Conservation (phyloP, 1,140 invertebrate species). For the Dinoponera quadriceps region DNA sequence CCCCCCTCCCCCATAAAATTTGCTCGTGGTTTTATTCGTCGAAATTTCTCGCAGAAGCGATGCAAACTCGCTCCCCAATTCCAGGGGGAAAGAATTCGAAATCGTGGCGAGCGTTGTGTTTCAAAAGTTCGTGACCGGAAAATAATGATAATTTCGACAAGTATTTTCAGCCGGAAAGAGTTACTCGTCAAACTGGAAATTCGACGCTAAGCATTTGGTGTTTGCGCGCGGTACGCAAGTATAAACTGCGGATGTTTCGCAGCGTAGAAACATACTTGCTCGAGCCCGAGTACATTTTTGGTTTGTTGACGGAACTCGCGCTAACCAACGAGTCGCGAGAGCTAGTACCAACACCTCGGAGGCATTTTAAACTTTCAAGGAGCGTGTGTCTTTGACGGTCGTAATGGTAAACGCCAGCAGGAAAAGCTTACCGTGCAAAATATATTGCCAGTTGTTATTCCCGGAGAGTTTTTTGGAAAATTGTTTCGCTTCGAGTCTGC, state of each 20-base stretch:
- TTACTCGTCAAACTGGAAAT: background rate
- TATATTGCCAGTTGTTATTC: background rate
- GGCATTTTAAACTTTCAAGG: slow-evolving; percentile 68
- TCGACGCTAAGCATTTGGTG: background rate
- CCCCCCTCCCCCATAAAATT: background rate
- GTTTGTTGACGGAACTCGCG: slow-evolving; percentile 67
- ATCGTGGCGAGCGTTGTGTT: background rate
- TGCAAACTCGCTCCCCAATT: background rate
- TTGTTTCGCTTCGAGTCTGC: background rate
- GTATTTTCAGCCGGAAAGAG: background rate
- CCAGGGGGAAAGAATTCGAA: background rate
- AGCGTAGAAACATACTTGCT: background rate
- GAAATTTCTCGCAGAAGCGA: background rate
- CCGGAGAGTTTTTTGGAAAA: background rate
- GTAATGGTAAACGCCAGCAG: slow-evolving; percentile 42
- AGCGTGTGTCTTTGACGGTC: slow-evolving; percentile 34
- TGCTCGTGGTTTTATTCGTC: background rate
- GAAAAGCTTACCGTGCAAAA: slow-evolving; percentile 13
- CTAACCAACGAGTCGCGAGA: slow-evolving; percentile 53
- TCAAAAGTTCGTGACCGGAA: background rate
- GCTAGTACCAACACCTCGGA: slow-evolving; percentile 57
- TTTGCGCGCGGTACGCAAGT: background rate
- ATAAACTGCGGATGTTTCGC: background rate
- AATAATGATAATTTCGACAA: too few species aligned
- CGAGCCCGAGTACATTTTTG: slow-evolving; percentile 41